A percentile compares a stretch with the other conserved stretches of the same genome.
These are phyloP conservation scores for Sylvia atricapilla DNA, from an alignment of 2,113 vertebrate genomes.

Conservation along the genomic window DNA sequence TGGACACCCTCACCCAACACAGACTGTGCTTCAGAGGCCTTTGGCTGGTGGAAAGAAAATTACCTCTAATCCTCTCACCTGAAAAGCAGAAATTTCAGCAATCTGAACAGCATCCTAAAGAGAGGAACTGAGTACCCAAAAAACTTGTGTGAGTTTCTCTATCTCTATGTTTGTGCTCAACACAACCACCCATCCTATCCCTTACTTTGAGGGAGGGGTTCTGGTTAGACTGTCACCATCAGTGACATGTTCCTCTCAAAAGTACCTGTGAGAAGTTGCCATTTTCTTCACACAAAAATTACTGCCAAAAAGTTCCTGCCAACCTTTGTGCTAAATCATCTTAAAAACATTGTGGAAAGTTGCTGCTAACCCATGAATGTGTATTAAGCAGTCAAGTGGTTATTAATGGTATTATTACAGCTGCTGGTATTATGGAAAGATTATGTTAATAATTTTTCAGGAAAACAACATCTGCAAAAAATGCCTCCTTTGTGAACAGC, in stretches of 20 bases:
- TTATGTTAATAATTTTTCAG: conserved; percentile 30
- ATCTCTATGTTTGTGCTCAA: neutral
- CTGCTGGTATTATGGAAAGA: conserved; percentile 6
- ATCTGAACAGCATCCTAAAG: neutral
- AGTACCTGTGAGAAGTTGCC: neutral
- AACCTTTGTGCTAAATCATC: neutral
- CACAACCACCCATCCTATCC: accelerated
- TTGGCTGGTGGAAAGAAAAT: neutral
- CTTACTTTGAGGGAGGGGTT: neutral
- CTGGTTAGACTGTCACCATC: neutral
- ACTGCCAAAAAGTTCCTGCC: neutral
- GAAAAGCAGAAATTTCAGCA: neutral
- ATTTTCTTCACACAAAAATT: neutral
- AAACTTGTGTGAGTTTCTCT: accelerated
- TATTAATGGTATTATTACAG: conserved; percentile 59
- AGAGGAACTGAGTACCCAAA: neutral
- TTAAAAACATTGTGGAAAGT: neutral
- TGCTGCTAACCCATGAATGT: neutral
- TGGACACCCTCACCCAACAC: neutral
- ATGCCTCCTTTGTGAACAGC: conserved; percentile 17
- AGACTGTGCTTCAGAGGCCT: neutral
- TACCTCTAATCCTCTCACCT: accelerated
- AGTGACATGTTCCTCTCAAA: neutral
- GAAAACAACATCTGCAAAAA: conserved; percentile 30
- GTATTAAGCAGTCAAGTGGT: neutral